phyloP scores from a whole-genome alignment of 1,140 invertebrate genomes.

The Caenorhabditis tropicalis region DNA sequence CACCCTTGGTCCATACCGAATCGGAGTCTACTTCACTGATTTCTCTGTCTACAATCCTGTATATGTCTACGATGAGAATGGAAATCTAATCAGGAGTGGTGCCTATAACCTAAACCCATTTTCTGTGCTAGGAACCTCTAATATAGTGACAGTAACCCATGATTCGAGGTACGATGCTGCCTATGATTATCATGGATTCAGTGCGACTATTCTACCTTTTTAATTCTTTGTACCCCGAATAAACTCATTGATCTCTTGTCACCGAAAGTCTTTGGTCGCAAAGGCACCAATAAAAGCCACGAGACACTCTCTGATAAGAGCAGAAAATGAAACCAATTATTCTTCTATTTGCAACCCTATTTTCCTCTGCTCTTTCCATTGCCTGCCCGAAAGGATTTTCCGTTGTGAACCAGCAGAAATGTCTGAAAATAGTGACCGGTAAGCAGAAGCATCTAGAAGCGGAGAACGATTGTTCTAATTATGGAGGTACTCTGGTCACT shows the following conservation, averaged over 20 bases:
- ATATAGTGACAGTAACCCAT: not conserved
- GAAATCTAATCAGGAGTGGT: not conserved
- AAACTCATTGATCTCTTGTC: no score
- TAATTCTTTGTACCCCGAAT: no score
- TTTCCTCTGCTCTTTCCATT: not conserved
- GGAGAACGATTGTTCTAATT: not conserved
- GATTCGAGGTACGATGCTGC: not conserved
- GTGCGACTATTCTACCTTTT: not conserved
- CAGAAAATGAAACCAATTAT: not conserved
- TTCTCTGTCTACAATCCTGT: not conserved
- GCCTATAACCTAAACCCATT: not conserved
- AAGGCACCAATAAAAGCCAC: no score
- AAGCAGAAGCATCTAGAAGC: not conserved
- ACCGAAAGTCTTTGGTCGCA: no score
- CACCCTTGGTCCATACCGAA: not conserved
- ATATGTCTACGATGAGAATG: not conserved
- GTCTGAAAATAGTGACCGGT: not conserved
- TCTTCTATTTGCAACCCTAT: not conserved
- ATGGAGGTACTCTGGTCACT: not conserved
- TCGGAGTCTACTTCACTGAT: not conserved
- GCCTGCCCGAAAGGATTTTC: not conserved
- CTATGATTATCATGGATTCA: constrained; percentile 2
- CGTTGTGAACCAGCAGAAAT: not conserved
- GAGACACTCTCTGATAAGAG: not conserved
- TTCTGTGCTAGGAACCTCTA: not conserved